Conservation (phyloP, 2,797 vertebrate species). For the Macroramphosus scolopax region DNA sequence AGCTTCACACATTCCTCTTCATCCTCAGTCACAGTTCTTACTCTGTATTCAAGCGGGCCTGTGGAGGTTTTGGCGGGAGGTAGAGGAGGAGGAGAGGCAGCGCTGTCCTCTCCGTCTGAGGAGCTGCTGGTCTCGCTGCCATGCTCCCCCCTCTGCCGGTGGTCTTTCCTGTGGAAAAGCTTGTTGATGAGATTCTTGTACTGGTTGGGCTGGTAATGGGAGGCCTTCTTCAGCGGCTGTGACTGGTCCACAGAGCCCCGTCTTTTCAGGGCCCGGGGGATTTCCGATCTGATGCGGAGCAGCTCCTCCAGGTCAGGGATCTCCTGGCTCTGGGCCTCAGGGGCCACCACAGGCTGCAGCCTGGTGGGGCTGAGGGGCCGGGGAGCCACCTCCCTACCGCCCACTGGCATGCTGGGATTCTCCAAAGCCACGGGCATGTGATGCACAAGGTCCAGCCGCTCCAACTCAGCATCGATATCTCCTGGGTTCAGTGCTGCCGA, state of each 20-base stretch:
- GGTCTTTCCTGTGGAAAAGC: conserved; percentile 75
- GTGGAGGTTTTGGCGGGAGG: conserved; percentile 18
- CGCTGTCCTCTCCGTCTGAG: conserved; percentile 70
- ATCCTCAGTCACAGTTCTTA: conserved; percentile 31
- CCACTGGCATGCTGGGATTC: conserved; percentile 1
- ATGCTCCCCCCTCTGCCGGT: conserved; percentile 27
- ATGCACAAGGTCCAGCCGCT: conserved; percentile 52
- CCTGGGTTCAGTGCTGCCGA: conserved; percentile 61
- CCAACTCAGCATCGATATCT: conserved; percentile 75
- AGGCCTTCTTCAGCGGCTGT: conserved; percentile 48
- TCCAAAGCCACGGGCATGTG: conserved; percentile 22
- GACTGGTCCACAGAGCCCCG: conserved; percentile 83
- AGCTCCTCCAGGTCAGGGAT: conserved; percentile 75
- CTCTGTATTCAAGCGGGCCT: conserved; percentile 40
- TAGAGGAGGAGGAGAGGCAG: not conserved
- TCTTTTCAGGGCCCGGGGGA: conserved; percentile 87
- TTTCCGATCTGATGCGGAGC: conserved; percentile 82
- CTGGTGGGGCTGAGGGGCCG: conserved; percentile 89
- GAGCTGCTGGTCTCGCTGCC: conserved; percentile 67
- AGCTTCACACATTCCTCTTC: too few species aligned
- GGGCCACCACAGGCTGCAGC: conserved; percentile 86
- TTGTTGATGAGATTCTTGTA: conserved; percentile 87
- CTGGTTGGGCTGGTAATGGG: conserved; percentile 78
- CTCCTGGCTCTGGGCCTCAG: conserved; percentile 75
- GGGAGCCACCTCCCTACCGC: conserved; percentile 36